Percentiles rank a stretch among this genome's conserved stretches.
phyloP scores from a whole-genome alignment of 2,113 vertebrate genomes.

The Narcine bancroftii region DNA sequence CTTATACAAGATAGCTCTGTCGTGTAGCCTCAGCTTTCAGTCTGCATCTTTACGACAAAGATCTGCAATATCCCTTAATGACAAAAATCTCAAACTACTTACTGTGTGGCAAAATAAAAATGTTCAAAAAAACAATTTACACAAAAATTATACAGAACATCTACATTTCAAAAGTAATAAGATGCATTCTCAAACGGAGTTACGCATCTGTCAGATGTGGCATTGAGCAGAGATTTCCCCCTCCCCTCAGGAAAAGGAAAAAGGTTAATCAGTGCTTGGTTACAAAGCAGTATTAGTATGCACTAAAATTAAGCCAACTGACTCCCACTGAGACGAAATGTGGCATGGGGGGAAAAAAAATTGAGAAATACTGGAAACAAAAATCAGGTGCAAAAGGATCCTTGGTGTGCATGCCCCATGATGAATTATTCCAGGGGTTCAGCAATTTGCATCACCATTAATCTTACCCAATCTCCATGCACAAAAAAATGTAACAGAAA shows the following conservation, averaged over 20 bases:
- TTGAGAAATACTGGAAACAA: conserved; percentile 8
- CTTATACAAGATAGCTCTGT: neutral
- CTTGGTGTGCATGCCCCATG: neutral
- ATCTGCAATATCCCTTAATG: neutral
- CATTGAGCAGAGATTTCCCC: neutral
- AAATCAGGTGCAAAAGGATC: neutral
- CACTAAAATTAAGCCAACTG: neutral
- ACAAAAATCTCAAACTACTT: conserved; percentile 31
- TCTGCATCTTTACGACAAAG: neutral
- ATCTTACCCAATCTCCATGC: neutral
- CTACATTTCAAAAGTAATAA: conserved; percentile 6
- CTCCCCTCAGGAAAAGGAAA: neutral
- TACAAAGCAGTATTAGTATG: conserved; percentile 12
- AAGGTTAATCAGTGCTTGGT: neutral
- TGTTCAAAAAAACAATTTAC: neutral
- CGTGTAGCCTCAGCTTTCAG: neutral
- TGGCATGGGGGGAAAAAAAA: neutral
- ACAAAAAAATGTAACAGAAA: neutral
- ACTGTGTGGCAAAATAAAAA: conserved; percentile 11
- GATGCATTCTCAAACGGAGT: neutral
- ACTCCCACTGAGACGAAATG: neutral
- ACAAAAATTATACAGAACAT: conserved; percentile 14
- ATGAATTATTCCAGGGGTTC: neutral
- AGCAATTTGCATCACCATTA: neutral
- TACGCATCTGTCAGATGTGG: neutral